Evolutionary conservation across 92 coral and sea anemone genomes (phyloP).

Genomic region (Diadumene lineata): DNA sequence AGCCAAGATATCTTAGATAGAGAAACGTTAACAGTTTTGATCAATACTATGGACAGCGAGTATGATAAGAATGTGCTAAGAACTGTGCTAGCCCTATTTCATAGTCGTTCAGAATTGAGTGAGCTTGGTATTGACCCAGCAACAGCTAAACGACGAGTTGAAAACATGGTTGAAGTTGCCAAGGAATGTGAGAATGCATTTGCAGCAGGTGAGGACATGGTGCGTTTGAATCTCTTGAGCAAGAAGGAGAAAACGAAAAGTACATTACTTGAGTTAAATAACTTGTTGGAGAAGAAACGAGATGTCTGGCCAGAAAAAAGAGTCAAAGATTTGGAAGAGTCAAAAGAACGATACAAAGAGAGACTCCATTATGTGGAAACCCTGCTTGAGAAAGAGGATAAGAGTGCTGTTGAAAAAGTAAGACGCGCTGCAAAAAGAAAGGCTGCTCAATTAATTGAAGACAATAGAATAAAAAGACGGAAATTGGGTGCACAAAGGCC

Average conservation of each 20-base stretch:
- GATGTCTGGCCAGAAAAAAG: slow-evolving; percentile 48
- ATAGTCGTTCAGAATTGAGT: slow-evolving; percentile 30
- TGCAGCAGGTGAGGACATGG: slow-evolving; percentile 19
- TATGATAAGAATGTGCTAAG: slow-evolving; percentile 48
- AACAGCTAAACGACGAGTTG: slow-evolving; percentile 40
- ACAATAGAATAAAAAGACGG: slow-evolving; percentile 51
- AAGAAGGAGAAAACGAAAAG: too few relatives aligned
- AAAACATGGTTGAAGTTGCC: slow-evolving; percentile 34
- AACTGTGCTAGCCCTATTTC: slow-evolving; percentile 25
- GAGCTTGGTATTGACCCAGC: slow-evolving; percentile 53
- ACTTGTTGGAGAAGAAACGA: slow-evolving; percentile 36
- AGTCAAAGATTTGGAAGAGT: slow-evolving; percentile 56
- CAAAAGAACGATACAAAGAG: slow-evolving; percentile 32
- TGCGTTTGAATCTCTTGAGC: too few relatives aligned
- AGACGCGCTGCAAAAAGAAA: slow-evolving; percentile 43
- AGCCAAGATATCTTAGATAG: slow-evolving; percentile 11
- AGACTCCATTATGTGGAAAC: slow-evolving; percentile 29
- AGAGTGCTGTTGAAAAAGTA: slow-evolving; percentile 30
- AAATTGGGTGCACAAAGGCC: slow-evolving; percentile 53
- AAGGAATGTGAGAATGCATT: slow-evolving; percentile 48
- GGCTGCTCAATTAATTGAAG: too few relatives aligned
- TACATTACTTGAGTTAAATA: slow-evolving; percentile 26
- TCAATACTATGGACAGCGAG: slow-evolving; percentile 53
- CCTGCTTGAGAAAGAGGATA: slow-evolving; percentile 32
- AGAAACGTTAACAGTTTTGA: slow-evolving; percentile 18